phyloP scores from a whole-genome alignment of 2,888 invertebrate species.

The Luperina nickerlii region DNA sequence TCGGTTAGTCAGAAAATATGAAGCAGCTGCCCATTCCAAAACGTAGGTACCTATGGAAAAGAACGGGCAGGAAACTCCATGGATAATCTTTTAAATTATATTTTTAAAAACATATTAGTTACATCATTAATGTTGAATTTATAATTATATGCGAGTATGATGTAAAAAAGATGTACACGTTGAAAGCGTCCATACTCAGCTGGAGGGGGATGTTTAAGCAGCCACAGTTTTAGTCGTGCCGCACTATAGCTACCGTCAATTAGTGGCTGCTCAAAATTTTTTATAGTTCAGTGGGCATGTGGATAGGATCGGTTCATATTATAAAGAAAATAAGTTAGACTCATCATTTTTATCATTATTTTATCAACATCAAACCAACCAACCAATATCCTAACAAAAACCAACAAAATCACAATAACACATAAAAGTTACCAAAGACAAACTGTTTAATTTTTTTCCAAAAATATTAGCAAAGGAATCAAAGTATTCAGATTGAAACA shows the following conservation, averaged over 20 bases:
- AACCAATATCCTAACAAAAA: background rate
- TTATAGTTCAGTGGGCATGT: background rate
- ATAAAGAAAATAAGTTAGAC: background rate
- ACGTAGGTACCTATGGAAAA: no score
- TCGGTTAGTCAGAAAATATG: no score
- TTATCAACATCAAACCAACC: background rate
- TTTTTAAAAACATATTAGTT: no score
- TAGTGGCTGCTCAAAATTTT: background rate
- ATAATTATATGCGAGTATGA: no score
- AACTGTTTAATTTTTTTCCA: slow-evolving; percentile 29
- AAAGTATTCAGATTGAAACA: slow-evolving; percentile 55
- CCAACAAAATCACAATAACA: background rate
- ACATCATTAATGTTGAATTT: no score
- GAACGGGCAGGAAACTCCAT: no score
- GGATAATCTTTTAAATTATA: no score
- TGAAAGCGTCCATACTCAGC: background rate
- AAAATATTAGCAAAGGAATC: slow-evolving; percentile 55
- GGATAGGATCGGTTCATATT: background rate
- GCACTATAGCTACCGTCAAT: background rate
- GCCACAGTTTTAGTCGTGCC: background rate
- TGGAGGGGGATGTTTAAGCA: background rate
- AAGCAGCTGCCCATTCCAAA: no score
- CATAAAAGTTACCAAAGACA: slow-evolving; percentile 13
- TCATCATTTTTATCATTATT: background rate
- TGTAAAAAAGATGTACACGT: no score